Evolutionary conservation across 1,140 invertebrate species (phyloP).

Genomic region (Aporrectodea caliginosa): DNA sequence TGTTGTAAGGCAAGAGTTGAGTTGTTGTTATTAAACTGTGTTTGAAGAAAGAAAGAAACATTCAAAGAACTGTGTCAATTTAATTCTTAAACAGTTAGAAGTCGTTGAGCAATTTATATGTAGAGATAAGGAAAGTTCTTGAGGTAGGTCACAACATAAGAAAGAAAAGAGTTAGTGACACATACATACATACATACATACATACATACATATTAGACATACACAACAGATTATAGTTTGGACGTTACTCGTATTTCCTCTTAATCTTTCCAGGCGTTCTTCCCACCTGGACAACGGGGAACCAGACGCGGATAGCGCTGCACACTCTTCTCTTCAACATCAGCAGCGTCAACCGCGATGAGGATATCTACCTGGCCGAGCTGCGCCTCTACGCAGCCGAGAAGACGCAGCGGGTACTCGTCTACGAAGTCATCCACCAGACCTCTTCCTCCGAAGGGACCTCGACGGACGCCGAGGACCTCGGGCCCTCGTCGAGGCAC

Average conservation of each 20-base stretch:
- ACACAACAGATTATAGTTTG: too few species aligned
- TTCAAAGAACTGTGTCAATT: too few species aligned
- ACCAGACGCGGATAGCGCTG: neutral
- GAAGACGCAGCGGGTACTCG: neutral
- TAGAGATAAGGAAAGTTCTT: too few species aligned
- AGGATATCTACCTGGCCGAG: conserved; percentile 25
- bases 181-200: too few species aligned
- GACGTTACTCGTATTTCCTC: neutral
- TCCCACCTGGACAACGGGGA: neutral
- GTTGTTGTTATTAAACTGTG: too few species aligned
- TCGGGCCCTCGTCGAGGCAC: neutral
- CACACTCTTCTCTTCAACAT: conserved; percentile 45
- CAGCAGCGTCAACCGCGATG: conserved; percentile 30
- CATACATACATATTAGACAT: too few species aligned
- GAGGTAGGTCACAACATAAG: too few species aligned
- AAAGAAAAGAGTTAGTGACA: too few species aligned
- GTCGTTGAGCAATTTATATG: too few species aligned
- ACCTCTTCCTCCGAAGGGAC: neutral
- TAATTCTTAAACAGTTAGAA: too few species aligned
- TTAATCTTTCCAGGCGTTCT: neutral
- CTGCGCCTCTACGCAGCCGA: conserved; percentile 17
- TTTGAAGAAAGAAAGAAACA: too few species aligned
- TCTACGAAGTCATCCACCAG: conserved; percentile 14
- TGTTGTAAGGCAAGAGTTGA: too few species aligned
- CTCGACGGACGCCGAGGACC: neutral